Evolutionary conservation across 2,797 vertebrate genomes (phyloP), one percentile per base, ranked within the genome.

Genomic region (Steatocranus sp.): DNA sequence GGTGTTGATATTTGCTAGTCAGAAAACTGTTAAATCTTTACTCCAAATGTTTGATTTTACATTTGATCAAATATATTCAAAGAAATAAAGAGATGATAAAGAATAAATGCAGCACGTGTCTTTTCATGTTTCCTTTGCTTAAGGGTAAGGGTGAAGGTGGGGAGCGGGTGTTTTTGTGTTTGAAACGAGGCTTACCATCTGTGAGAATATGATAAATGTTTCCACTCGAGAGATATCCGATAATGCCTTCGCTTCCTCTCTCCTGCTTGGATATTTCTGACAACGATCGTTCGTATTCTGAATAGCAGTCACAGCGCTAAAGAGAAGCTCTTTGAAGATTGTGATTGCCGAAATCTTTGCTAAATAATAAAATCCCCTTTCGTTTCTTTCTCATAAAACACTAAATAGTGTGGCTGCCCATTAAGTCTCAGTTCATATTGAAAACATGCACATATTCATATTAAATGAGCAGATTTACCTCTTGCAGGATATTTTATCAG

Each of bases 1-100:
- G 97, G 97, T 98, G 97, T 98, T 98, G 97, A 97, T 96, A 96
- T 98, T 99, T 98, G 97, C 97, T 98, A 98, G 97, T 97, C 97
- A 97, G 96, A 98, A 98, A 97, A 97, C 97, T 97, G 97, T 98
- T 97, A 96, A 97, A 98, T 98, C 97, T 97, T 97, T 96, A 83
- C 92, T 96, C 93, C 92, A 93, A 91, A 92, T 95, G 92, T 93
- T 94, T 89, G 87, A 86, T 94, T 95, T 95, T 83, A 92, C 92
- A 94, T 95, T 93, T 93, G 86, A 93, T 89, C 85, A 92, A 89
- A 92, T 95, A 93, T 95, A 93, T 95, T 93, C 86, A 93, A 95
- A 95, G 51, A 95, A 93, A 95, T 95, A 95, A 96, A 96, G 89
- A 98, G 95, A 98, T 95, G 98, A 97, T 97, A 97, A 98, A 97